Percentiles rank a stretch among this genome's conserved stretches.
Conservation (phyloP, 2,888 invertebrate genomes). For the Netelia virgata region DNA sequence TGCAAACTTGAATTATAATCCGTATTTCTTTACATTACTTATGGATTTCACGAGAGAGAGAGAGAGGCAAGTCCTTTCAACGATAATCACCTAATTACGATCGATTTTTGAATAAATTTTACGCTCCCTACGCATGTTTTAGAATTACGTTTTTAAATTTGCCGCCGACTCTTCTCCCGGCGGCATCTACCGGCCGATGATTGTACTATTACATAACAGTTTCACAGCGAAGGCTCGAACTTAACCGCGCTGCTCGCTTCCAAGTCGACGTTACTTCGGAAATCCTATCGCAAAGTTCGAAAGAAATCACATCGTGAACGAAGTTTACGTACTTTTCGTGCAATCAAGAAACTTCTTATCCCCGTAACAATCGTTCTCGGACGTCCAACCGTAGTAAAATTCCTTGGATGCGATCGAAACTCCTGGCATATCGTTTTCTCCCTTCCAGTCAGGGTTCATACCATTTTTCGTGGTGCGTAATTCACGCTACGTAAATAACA, state of each 20-base stretch:
- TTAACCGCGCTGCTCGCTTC: too few species aligned
- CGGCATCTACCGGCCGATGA: neutral
- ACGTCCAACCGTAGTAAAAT: conserved; percentile 24
- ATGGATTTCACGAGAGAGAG: neutral
- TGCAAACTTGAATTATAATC: neutral
- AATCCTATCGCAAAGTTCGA: neutral
- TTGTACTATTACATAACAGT: neutral
- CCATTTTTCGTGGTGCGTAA: conserved; percentile 23
- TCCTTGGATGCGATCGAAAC: conserved; percentile 29
- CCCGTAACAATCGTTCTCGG: conserved; percentile 25
- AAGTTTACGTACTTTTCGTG: conserved; percentile 23
- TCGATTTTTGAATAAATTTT: neutral
- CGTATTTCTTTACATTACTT: neutral
- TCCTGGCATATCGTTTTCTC: conserved; percentile 36
- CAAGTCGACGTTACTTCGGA: neutral
- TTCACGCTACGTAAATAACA: conserved; percentile 26
- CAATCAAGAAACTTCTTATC: conserved; percentile 15
- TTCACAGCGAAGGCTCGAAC: neutral
- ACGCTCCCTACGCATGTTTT: neutral
- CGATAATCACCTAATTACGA: neutral
- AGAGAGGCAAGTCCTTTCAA: neutral
- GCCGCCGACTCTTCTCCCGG: neutral
- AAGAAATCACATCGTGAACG: neutral
- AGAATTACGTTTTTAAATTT: neutral
- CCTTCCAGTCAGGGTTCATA: conserved; percentile 7